Base-by-base conservation (phyloP, 2,113 vertebrate genomes). In the Colossoma macropomum region DNA sequence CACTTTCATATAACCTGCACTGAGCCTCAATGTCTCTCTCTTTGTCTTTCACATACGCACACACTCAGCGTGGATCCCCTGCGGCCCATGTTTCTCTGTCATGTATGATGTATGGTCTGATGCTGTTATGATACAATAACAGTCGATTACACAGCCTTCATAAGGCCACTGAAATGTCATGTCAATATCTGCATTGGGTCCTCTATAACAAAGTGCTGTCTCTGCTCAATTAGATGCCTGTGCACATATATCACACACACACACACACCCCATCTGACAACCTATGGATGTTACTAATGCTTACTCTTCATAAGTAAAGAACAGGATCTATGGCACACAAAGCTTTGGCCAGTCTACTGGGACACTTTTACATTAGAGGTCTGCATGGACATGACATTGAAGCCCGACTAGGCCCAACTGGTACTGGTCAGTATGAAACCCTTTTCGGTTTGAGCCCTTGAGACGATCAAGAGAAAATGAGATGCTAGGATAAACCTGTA, bases 161-260 rank as follows among this genome's bases (percentile, higher is more conserved):
- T 93, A 93, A 93, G 92, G 93, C 90, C 92, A 93, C 89, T 90
- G 85, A 93, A 94, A 94, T 94, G 92, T 91, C 93, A 93, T 91
- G 92, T 93, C 91, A 89, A 93, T 92, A 93, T 86, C 87, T 74
- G 45, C 74, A 80, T 77, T 79, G 34, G 72, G 65, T 87, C 83
- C 84, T 32, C 50, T 48, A 88, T 82, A 89, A 90, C 88, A 92
- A 92, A 94, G 93, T 90, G 90, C 92, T 91, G 87, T 85, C 87
- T 87, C 62, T 54, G 85, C 91, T 92, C 91, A 91, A 93, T 92
- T 88, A 91, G 88, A 87, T 80, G 86, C 81, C 81, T 79, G 90
- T 85, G 81, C 85, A 86, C 86, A 85, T 85, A 83, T 83, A 90
- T 88, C 86, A 89, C 85, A 90, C 87, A 56, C 87, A 83, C 77